Percentiles rank a stretch among this genome's conserved stretches.
These are phyloP conservation scores for Sarotherodon lohbergeri DNA, from an alignment of 2,113 vertebrate genomes.

Conservation along the genomic window DNA sequence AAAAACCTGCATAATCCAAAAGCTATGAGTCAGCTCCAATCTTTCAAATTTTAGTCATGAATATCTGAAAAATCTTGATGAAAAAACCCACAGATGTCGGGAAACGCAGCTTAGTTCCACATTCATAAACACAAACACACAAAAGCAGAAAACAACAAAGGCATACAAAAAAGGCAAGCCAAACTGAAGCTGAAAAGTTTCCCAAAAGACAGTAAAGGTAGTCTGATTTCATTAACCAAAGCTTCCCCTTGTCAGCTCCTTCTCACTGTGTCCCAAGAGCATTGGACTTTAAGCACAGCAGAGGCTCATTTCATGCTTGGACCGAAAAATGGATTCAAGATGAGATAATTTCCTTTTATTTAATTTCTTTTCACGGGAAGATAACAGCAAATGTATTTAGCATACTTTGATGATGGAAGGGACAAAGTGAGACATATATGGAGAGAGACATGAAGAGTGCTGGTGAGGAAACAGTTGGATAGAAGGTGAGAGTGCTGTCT, in stretches of 20 bases:
- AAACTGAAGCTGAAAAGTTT: neutral
- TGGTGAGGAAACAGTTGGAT: neutral
- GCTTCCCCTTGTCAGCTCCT: neutral
- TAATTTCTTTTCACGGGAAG: neutral
- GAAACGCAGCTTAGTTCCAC: neutral
- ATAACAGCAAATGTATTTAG: neutral
- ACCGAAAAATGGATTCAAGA: neutral
- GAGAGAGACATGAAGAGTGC: neutral
- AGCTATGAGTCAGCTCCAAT: neutral
- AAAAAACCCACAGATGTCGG: neutral
- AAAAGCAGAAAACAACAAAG: neutral
- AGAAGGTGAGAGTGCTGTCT: neutral
- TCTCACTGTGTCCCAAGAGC: neutral
- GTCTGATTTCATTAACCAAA: neutral
- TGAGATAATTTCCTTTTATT: neutral
- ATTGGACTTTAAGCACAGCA: neutral
- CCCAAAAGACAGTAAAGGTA: neutral
- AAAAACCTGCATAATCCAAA: neutral
- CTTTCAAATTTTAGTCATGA: neutral
- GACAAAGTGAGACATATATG: neutral
- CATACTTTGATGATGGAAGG: neutral
- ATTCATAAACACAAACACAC: neutral
- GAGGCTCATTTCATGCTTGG: neutral
- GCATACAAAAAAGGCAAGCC: neutral
- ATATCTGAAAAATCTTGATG: neutral